These are phyloP conservation scores for Apodemus speciosus DNA, from an alignment of 2,113 vertebrate genomes.

Conservation along the genomic window DNA sequence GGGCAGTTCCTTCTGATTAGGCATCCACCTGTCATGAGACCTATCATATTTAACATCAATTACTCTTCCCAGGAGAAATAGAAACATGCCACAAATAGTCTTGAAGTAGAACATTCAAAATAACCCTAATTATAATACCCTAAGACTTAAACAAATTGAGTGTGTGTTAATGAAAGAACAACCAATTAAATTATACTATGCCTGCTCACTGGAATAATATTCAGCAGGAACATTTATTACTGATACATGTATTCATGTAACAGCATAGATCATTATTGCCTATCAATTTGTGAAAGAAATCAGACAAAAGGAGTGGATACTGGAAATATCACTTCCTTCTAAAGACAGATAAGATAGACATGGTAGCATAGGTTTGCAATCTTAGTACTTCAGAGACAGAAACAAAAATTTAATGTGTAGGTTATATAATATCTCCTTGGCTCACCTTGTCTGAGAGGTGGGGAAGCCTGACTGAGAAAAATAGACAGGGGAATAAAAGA, in stretches of 20 bases:
- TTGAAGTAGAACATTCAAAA: not conserved
- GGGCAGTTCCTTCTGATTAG: slow-evolving; percentile 15
- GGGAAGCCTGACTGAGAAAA: not conserved
- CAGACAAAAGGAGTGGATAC: not conserved
- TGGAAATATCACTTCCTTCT: not conserved
- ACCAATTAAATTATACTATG: slow-evolving; percentile 18
- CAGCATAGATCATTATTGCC: not conserved
- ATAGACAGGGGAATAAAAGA: not conserved
- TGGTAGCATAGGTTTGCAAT: not conserved
- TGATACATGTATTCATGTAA: not conserved
- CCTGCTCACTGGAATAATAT: not conserved
- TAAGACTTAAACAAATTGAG: not conserved
- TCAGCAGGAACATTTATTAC: not conserved
- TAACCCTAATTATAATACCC: not conserved
- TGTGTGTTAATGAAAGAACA: not conserved
- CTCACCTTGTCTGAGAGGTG: not conserved
- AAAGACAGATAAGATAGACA: not conserved
- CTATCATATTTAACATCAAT: slow-evolving; percentile 34
- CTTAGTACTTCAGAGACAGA: not conserved
- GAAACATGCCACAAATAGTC: not conserved
- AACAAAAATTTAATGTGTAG: not conserved
- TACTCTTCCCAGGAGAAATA: slow-evolving; percentile 2
- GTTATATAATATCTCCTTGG: not conserved
- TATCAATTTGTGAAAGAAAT: not conserved
- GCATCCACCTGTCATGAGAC: not conserved